Base-by-base conservation (phyloP, 2,113 vertebrate species). In the Mirounga angustirostris region DNA sequence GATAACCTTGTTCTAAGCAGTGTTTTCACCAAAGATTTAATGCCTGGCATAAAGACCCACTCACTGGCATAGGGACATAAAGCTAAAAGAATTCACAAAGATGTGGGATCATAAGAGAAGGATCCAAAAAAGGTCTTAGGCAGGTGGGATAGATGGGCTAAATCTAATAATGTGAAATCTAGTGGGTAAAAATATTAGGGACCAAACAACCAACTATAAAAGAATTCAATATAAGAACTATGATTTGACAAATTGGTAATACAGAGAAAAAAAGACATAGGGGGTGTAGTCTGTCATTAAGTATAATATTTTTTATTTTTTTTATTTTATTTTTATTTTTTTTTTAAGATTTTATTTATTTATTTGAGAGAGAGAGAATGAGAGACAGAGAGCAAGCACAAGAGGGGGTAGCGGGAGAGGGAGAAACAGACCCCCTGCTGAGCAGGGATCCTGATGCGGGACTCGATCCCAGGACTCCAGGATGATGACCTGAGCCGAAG, bases 1-100 rank as follows among this genome's bases (percentile, higher is more conserved):
- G 33, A 85, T 71, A 67, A 88, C 56, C 26, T 87, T 58, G 15
- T 54, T 80, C 19, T 56, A 81, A 36, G 22, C 14, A 61, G 6
- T 36, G 4, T 89, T 94, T 94, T n/a, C 36, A 82, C 36, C 52
- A 80, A 83, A 82, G 50, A 40, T 43, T 95, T 93, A 92, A 92
- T 61, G 26, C 5, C 78, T 79, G 16, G 2, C 33, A 85, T 24
- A 74, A 91, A 58, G 2, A 69, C 58, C 18, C 78, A 40, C 2
- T 82, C 50, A 22, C 50, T 46, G 54, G 67, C 63, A 28, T 95
- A 33, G 7, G 26, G 21, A 71, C 33, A 87, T 52, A 88, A 74
- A 89, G n/a, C 59, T 80, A 7, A 74, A 98, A 85, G 59, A 91
- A 82, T 30, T 40, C 26, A 26, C 24, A 76, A 71, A 81, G 69